Evolutionary conservation across 2,888 invertebrate species (phyloP), one percentile per base, ranked within the genome.

Genomic region (Branchellion lobata): DNA sequence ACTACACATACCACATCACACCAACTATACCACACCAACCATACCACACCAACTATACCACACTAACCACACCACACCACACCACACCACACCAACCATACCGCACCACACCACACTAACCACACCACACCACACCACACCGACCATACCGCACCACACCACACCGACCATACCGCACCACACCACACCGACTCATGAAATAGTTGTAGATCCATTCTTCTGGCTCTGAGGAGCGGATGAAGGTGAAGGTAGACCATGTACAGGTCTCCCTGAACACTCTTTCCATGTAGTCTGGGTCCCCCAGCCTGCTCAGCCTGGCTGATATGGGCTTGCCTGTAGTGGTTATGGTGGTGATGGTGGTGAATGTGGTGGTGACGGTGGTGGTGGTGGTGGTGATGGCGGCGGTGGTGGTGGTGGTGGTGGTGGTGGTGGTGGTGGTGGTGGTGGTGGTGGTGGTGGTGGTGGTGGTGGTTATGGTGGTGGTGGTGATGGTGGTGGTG

Each of bases 141-240:
- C 18, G 47, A 47, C 47, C 18, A 47, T 18, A 47, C 47, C 47
- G 18, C 18, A 47, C 18, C 8, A 14, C 47, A 47, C 47, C 8
- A 18, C 18, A 47, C 47, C 8, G 11, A 47, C 8, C 47, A 47
- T 47, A 47, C 18, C 47, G 18, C 47, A 47, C 8, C 47, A 47
- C 47, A 47, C 47, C 8, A 47, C 47, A 47, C 47, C 47, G n/a
- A 87, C 87, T 83, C 27, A 87, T 85, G 80, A 87, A 84, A 8
- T 86, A 85, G 76, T 86, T 85, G 81, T 88, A 88, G 81, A 86
- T 87, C 88, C 88, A 88, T 80, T 87, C 84, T 24, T 84, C 84
- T 36, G 77, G 65, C 57, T 77, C 77, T 57, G 87, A 84, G 77
- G 85, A 83, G 69, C 86, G 83, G 82, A 86, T 85, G 79, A 86